phyloP scores from a whole-genome alignment of 1,140 invertebrate genomes.

The Chrysoperla carnea region DNA sequence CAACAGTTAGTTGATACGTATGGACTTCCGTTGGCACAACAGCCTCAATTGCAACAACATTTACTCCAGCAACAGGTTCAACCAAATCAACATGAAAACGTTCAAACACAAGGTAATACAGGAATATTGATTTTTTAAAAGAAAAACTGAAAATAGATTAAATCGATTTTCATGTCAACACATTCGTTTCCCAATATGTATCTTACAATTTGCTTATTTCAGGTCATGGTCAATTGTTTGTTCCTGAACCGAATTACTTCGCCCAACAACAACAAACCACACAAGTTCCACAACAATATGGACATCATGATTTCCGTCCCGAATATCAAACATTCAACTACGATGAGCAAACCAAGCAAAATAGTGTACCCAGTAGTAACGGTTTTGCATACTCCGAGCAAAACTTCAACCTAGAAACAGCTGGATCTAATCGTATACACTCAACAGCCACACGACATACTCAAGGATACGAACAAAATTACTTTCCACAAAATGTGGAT shows the following conservation, averaged over 20 bases:
- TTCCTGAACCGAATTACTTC: too few relatives aligned
- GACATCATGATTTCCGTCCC: constrained; percentile 1
- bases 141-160: constrained; percentile 1
- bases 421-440: background rate
- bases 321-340: constrained; percentile 26
- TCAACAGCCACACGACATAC: too few relatives aligned
- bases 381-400: constrained; percentile 19
- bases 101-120: constrained; percentile 4
- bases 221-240: too few relatives aligned
- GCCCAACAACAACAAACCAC: constrained; percentile 1
- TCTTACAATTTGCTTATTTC: too few relatives aligned
- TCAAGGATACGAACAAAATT: too few relatives aligned
- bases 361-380: constrained; percentile 9
- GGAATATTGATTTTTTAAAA: background rate
- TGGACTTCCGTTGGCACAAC: constrained; percentile 16
- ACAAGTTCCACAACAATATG: constrained; percentile 4
- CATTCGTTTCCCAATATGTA: too few relatives aligned
- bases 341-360: constrained; percentile 24
- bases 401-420: constrained; percentile 14
- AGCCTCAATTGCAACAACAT: constrained; percentile 26
- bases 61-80: constrained; percentile 19
- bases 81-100: constrained; percentile 4
- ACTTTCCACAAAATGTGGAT: too few relatives aligned
- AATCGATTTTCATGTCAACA: too few relatives aligned
- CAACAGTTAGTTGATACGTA: constrained; percentile 16